Base-by-base conservation (phyloP, 2,888 invertebrate species). In the Apotomis turbidana region DNA sequence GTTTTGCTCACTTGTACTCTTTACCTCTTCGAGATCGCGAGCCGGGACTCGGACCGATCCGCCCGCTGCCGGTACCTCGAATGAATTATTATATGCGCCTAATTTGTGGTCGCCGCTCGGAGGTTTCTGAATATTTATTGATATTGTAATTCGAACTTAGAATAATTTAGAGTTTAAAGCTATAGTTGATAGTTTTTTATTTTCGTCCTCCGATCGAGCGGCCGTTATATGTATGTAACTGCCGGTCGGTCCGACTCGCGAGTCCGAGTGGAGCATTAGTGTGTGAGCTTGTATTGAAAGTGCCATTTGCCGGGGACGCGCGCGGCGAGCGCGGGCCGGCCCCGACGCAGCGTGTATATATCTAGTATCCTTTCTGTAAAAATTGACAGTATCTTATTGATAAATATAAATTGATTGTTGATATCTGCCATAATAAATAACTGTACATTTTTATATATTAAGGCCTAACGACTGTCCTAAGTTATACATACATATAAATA, bases 361-460 rank as follows among this genome's bases (percentile, higher is more conserved):
- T 54, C 38, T 71, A 62, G 44, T 62, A 68, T 72, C 57, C 46
- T 63, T 62, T 68, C 68, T 72, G 68, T 72, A 72, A 72, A 72
- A 72, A 72, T 63, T 62, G 88, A 87, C 90, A 83, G 87, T 89
- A 88, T 86, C 87, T 82, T 90, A 86, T 89, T 82, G 85, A 85
- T 80, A 84, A 82, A 80, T 83, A 87, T 87, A 89, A 90, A 90
- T 89, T 89, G 86, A 88, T 91, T 90, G 92, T 93, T 91, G 88
- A 92, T 90, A 91, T 92, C 90, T 93, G 93, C 93, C 93, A 93
- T 93, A 93, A 91, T 92, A 90, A 89, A 83, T 88, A 90, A 88
- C 82, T 92, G 91, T 93, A 93, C 81, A 91, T 91, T 91, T 27
- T 83, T 90, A 89, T 86, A 85, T 87, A 81, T 85, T 93, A 90